phyloP scores from a whole-genome alignment of 2,113 vertebrate genomes.

The Oreochromis spilurus region DNA sequence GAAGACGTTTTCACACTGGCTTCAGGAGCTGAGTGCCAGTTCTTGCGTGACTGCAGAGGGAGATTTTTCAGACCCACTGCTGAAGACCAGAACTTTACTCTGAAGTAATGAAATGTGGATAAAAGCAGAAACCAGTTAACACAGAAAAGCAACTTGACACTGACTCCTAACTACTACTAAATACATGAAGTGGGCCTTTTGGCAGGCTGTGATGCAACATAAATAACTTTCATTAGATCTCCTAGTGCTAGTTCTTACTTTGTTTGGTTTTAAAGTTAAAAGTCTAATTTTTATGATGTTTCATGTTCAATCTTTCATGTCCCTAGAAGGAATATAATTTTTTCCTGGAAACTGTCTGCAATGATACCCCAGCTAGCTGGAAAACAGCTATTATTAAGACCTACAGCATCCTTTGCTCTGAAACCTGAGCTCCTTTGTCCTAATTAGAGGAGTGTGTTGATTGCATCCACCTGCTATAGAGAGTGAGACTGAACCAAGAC shows the following conservation, averaged over 20 bases:
- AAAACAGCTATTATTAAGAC: neutral
- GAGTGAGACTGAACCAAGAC: neutral
- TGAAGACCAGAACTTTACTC: neutral
- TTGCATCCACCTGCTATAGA: constrained; percentile 21
- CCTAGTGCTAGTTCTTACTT: neutral
- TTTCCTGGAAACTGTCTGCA: neutral
- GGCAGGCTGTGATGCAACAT: neutral
- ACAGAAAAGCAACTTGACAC: neutral
- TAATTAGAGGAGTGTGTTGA: constrained; percentile 4
- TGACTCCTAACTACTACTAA: neutral
- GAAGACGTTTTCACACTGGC: neutral
- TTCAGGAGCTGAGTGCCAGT: neutral
- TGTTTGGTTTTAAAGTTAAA: neutral
- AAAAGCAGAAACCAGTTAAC: neutral
- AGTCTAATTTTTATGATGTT: neutral
- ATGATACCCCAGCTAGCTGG: neutral
- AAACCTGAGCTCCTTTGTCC: neutral
- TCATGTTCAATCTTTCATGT: neutral
- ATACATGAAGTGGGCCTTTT: neutral
- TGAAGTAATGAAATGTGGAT: neutral
- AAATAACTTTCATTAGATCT: neutral
- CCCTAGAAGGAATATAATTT: neutral
- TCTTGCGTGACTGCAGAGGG: neutral
- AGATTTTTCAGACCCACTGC: constrained; percentile 21
- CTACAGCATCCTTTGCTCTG: neutral